Base-by-base conservation (phyloP, 2,797 vertebrate species). In the Centroberyx gerrardi region DNA sequence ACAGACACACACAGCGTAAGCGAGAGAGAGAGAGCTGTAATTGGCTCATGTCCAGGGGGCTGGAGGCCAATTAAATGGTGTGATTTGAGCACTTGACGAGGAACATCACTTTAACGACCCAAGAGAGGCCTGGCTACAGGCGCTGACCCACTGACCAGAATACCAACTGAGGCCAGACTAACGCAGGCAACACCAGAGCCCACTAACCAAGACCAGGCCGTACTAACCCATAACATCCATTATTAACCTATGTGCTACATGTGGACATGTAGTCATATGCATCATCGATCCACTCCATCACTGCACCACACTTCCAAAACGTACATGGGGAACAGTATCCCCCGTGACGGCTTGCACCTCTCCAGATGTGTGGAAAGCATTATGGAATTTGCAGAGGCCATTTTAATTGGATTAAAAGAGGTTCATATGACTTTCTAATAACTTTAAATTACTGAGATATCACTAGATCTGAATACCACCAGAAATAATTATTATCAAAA, bases 61-160 rank as follows among this genome's bases (percentile, higher is more conserved):
- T 81, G 71, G 83, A 87, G 79, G 73, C 82, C 83, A 89, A 87
- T 90, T 89, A 90, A 89, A 90, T 51, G 75, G 56, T 85, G 74
- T 72, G 82, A 90, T 90, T 81, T 72, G 71, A 89, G 82, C 80
- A 82, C 81, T 87, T 87, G 82, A 91, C 18, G 72, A 86, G 74
- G 60, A 90, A 84, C 78, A 84, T 87, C 79, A 74, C 71, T 88
- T 90, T 83, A 88, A 90, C 0, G 46, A 67, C 85, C 68, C 68
- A 31, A 68, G 78, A 87, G 76, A 65, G 64, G 68, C 58, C 62
- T 15, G 66, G 82, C 85, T 85, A 52, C 82, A 75, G 86, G 90
- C 80, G 5, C 66, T 75, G 85, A 81, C 87, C 84, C 80, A 89
- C 90, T 90, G 86, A 90, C 86, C 86, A 81, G 76, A 83, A 89